Evolutionary conservation across 2,797 vertebrate genomes (phyloP), one percentile per base, ranked within the genome.

Genomic region (Helostoma temminkii): DNA sequence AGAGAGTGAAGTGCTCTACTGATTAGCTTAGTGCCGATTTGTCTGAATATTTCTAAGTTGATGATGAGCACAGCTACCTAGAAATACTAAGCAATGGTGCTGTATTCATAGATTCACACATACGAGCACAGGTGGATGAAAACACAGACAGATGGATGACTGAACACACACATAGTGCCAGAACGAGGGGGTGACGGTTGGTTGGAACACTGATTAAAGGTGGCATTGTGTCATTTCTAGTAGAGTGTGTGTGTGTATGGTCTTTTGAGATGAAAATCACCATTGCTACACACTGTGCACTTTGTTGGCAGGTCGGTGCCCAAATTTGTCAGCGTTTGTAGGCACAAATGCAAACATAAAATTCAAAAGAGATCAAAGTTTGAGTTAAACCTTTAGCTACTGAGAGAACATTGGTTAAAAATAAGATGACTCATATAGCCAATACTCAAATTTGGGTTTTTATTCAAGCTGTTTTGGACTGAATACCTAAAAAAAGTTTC

Each of bases 161-260:
- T 75, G 66, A 82, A 81, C 80, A 81, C 70, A 78, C 68, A 37
- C 22, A 2, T 47, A 52, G 69, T 63, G 74, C 74, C 84, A 80
- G 71, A 67, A 72, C 39, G 43, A 77, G 37, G 76, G 77, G 52
- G 71, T 67, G 87, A 85, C 26, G 48, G 66, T 46, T 74, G 66
- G 48, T 72, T 78, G 82, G 71, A 89, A 91, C 80, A 60, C 78
- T 93, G 90, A 93, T 93, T 80, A 64, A 82, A 89, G 52, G 83
- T 84, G 93, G 93, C 92, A 92, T 84, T 14, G 72, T 52, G 85
- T 93, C 93, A 92, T 88, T 90, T 92, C 86, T 85, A 85, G 92
- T 88, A 80, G 82, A 45, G 57, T 78, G 71, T 74, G 76, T 84
- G 54, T 34, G 30, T 25, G 18, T 18, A 52, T 77, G 37, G 63